Conservation (phyloP, 2,113 vertebrate genomes). For the Odobenus rosmarus region DNA sequence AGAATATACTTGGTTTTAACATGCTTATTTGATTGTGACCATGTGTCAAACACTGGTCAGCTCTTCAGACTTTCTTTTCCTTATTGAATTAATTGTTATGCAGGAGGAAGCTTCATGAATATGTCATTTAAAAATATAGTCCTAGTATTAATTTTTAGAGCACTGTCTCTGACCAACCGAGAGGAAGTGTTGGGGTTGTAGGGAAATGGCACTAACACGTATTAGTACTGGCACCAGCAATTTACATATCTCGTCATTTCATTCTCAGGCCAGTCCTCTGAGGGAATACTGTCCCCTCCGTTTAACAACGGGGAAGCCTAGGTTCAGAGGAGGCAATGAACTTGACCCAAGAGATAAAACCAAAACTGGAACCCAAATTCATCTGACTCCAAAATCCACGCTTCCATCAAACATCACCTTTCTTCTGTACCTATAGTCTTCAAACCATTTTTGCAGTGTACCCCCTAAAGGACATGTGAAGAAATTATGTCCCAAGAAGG, state of each 20-base stretch:
- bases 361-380: slow-evolving; percentile 9
- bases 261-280: background rate
- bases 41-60: background rate
- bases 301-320: slow-evolving; percentile 19
- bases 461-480: background rate
- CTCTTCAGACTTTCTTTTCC: slow-evolving; percentile 4
- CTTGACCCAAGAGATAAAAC: slow-evolving; percentile 24
- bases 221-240: background rate
- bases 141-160: background rate
- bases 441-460: background rate
- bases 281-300: background rate
- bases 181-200: background rate
- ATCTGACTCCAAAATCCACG: slow-evolving; percentile 1
- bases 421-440: background rate
- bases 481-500: background rate
- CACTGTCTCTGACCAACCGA: background rate
- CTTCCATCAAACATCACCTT: background rate
- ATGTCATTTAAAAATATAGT: slow-evolving; percentile 20
- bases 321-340: slow-evolving; percentile 10
- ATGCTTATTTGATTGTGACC: background rate
- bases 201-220: background rate
- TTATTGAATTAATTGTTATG: background rate
- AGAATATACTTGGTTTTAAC: background rate
- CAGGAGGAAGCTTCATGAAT: background rate
- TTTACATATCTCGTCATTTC: background rate